These are phyloP conservation scores for Serrognathus titanus DNA, from an alignment of 2,888 invertebrate genomes.

Conservation along the genomic window DNA sequence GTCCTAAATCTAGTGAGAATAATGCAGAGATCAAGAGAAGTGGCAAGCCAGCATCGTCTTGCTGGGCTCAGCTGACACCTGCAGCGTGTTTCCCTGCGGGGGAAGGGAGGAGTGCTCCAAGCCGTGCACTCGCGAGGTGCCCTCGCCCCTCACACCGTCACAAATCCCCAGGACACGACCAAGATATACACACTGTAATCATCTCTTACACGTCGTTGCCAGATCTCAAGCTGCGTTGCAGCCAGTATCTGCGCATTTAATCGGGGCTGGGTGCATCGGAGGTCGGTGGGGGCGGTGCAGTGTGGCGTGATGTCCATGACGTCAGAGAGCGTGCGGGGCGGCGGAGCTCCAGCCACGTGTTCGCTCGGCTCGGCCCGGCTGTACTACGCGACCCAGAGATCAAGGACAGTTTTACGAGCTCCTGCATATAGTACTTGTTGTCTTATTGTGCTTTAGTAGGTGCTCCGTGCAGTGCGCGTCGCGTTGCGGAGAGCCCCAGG, in stretches of 20 bases:
- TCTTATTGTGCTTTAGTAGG: conserved; percentile 41
- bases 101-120: conserved; percentile 32
- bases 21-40: conserved; percentile 23
- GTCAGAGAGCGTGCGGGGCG: conserved; percentile 33
- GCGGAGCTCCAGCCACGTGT: conserved; percentile 43
- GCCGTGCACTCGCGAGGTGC: conserved; percentile 41
- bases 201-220: conserved; percentile 45
- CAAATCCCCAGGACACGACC: conserved; percentile 46
- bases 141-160: conserved; percentile 37
- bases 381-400: conserved; percentile 52
- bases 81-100: conserved; percentile 43
- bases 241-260: conserved; percentile 46
- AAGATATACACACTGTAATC: conserved; percentile 48
- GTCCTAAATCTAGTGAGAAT: conserved; percentile 16
- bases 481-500: conserved; percentile 32
- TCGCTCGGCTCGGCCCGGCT: conserved; percentile 38
- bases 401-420: conserved; percentile 52
- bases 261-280: conserved; percentile 40
- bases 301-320: conserved; percentile 48
- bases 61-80: conserved; percentile 47
- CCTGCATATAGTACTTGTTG: conserved; percentile 46
- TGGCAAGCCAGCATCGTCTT: conserved; percentile 39
- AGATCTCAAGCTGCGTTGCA: conserved; percentile 44
- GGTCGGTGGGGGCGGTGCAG: conserved; percentile 39
- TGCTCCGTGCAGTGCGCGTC: conserved; percentile 40